These are phyloP conservation scores for Corticium candelabrum DNA, from an alignment of 37 sponge, comb jelly and placozoan genomes.

Conservation along the genomic window DNA sequence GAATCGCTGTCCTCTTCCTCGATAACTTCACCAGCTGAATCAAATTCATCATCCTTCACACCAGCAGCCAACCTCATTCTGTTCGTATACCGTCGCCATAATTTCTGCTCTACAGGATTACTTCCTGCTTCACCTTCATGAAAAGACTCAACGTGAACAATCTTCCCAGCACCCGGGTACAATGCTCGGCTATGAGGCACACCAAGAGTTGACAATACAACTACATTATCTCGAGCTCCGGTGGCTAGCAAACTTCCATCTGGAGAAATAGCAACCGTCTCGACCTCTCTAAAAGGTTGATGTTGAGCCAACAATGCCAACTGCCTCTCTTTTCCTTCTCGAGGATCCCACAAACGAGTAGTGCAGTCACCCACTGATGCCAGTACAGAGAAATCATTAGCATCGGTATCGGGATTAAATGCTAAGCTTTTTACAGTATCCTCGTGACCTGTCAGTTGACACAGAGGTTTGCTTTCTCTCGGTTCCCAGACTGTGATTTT, in stretches of 20 bases:
- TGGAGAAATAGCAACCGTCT: slow-evolving; percentile 59
- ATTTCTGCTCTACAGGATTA: neutral
- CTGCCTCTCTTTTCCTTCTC: slow-evolving; percentile 36
- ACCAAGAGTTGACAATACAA: slow-evolving; percentile 33
- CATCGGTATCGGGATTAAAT: slow-evolving; percentile 39
- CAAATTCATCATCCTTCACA: neutral
- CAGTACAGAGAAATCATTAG: slow-evolving; percentile 31
- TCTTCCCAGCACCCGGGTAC: neutral
- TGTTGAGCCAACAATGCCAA: slow-evolving; percentile 22
- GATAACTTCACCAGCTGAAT: neutral
- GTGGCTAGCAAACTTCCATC: slow-evolving; percentile 65
- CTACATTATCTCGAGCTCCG: slow-evolving; percentile 60
- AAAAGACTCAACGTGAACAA: neutral
- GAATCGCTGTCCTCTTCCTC: slow-evolving; percentile 1
- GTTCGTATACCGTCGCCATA: neutral
- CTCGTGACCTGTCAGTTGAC: slow-evolving; percentile 47
- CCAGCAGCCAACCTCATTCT: neutral
- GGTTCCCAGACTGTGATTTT: slow-evolving; percentile 80
- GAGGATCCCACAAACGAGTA: slow-evolving; percentile 48
- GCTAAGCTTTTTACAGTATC: slow-evolving; percentile 57
- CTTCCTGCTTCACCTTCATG: neutral
- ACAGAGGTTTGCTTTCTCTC: slow-evolving; percentile 34
- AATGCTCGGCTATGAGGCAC: neutral
- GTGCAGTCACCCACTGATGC: slow-evolving; percentile 68
- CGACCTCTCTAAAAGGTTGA: slow-evolving; percentile 58